These are phyloP conservation scores for Diadema setosum DNA, from an alignment of 35 echinoderm and acorn worm species.

Conservation along the genomic window DNA sequence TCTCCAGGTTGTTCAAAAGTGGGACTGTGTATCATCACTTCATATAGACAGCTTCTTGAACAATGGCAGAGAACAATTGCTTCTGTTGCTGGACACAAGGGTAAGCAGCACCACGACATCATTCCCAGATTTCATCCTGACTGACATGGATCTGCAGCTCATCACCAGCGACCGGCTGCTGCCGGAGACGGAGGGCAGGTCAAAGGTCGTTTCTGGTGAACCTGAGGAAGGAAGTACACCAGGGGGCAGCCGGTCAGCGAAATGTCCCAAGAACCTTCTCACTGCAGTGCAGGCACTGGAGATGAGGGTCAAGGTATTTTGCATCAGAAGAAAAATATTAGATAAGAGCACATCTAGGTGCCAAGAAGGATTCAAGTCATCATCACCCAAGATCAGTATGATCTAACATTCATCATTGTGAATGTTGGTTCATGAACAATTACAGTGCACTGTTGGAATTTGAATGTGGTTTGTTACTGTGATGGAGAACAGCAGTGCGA, in stretches of 20 bases:
- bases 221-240: neutral
- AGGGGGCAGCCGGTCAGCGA: neutral
- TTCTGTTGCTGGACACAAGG: neutral
- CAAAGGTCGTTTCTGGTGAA: neutral
- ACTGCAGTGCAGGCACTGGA: neutral
- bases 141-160: neutral
- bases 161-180: neutral
- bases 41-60: neutral
- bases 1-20: neutral
- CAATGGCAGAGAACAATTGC: neutral
- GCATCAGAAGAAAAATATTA: too few species aligned
- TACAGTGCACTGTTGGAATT: too few species aligned
- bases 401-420: too few species aligned
- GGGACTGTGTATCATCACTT: neutral
- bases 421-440: too few species aligned
- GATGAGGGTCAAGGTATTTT: neutral
- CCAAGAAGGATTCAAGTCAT: too few species aligned
- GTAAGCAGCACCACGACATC: neutral
- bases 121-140: slow-evolving; percentile 2
- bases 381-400: too few species aligned
- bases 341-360: too few species aligned
- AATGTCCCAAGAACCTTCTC: neutral
- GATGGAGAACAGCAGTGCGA: too few species aligned
- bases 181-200: neutral
- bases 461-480: too few species aligned